Evolutionary conservation across 2,113 vertebrate species (phyloP), one percentile per base, ranked within the genome.

Genomic region (Oriolus oriolus): DNA sequence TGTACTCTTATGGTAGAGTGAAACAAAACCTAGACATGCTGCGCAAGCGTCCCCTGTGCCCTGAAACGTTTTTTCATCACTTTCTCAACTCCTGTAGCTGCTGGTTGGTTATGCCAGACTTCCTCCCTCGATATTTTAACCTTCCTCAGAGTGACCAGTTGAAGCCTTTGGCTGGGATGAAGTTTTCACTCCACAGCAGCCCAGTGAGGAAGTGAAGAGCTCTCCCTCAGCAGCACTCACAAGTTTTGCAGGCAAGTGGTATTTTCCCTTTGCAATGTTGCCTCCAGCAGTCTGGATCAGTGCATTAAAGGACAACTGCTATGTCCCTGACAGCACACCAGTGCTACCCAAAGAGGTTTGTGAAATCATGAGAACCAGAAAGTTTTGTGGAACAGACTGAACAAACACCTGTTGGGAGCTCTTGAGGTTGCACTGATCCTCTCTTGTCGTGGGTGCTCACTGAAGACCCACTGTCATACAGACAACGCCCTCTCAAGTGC

Each of bases 401-500:
- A 61, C 28, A 86, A 59, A 22, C 20, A n/a, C 15, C 56, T 79
- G 7, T 27, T 2, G 4, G 35, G 22, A 57, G 31, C 13, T 41
- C 53, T 24, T 41, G 49, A 79, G 12, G 14, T 65, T 84, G 61
- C 41, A 19, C 3, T 65, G 35, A 31, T 41, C 17, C 22, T 87
- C 10, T 14, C 6, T 12, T 49, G 44, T 61, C 0, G 0, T 11
- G 39, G 7, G 6, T 65, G 47, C 52, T 65, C 16, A 14, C 53
- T 52, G 53, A 64, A 79, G n/a, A 28, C 21, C 35, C 18, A 5
- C 9, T 87, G 56, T 71, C 39, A 21, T 18, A 30, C 12, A 69
- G 33, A 66, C 33, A 35, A 10, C 33, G 6, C 7, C 22, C 35
- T 73, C 50, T 49, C 14, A 77, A 89, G 21, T n/a, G 21, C 24